Base-by-base conservation (phyloP, 2,113 vertebrate species). In the Garra rufa region DNA sequence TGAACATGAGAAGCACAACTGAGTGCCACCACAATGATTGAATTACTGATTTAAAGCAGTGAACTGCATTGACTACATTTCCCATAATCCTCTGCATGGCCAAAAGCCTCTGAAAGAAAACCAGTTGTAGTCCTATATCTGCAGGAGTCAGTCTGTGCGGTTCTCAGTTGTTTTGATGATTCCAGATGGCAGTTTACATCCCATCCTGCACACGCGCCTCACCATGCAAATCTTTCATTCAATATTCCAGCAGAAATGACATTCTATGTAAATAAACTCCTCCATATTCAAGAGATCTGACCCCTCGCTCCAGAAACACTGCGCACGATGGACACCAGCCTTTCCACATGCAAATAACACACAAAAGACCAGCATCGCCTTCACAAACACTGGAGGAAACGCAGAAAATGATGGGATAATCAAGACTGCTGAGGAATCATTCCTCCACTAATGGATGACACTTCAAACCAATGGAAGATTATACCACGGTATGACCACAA, bases 261-360 rank as follows among this genome's bases (percentile, higher is more conserved):
- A 71, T 44, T 85, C 50, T 85, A 71, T 83, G 65, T 73, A 52
- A 79, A 83, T 63, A 63, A 65, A 48, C 65, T 79, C 50, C 55
- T 86, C 75, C 81, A 63, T 41, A 79, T 83, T 79, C 81, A 86
- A 19, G 26, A 82, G 34, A 69, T 55, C 50, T 21, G 61, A 86
- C 73, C 78, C 69, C 26, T 26, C n/a, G 15, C 75, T 11, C 21
- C n/a, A 44, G 59, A 52, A 73, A 83, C 63, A 65, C 78, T 63
- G 30, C 43, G 52, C 21, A 43, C 55, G 46, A 61, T 50, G 34
- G 2, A 71, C 41, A 1, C 21, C 9, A 24, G 28, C 28, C 38
- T 13, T 69, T n/a, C 44, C 71, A 34, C 50, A 69, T 82, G 28
- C 63, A 77, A 84, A 77, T 28, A 28, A 17, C 14, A 69, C 19